Base-by-base conservation (phyloP, 2,113 vertebrate species). In the Trichomycterus rosablanca region DNA sequence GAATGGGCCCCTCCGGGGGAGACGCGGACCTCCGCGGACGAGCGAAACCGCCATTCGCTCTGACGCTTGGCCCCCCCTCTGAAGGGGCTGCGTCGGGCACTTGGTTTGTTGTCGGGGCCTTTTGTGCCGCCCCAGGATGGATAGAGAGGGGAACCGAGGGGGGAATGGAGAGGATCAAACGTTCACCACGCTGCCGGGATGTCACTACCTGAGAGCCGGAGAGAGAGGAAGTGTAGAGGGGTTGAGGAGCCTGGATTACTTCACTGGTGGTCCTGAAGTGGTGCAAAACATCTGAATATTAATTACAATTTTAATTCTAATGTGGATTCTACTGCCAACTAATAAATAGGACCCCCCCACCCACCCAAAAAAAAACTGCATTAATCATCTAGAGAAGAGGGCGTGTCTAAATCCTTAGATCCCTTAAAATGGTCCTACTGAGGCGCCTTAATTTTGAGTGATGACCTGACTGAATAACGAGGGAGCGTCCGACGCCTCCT, bases 31-130 rank as follows among this genome's bases (percentile, higher is more conserved):
- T 83, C 82, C 77, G 22, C 72, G 67, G 75, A 74, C 74, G 83
- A 78, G 40, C 76, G 78, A 81, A 83, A 77, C 83, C 64, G 64
- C 72, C 76, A 78, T 72, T 76, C 80, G 75, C 76, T 76, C 82
- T 85, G 85, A 87, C 78, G 85, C 82, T 85, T 86, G 85, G 85
- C 84, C 86, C 62, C 86, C 62, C 68, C 63, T 46, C 80, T 83
- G 76, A 83, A 81, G 79, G 76, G 67, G 76, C 80, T 72, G 77
- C 61, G 72, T 80, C 79, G 70, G 77, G 66, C 73, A 79, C 78
- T 73, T 68, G 64, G 48, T 87, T 84, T 83, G 81, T 82, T 80
- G 78, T 77, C 58, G 70, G 55, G 19, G 19, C 76, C 61, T 79
- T 84, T 86, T 83, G 83, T 83, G 16, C 58, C 34, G 63, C 2